Evolutionary conservation across 2,797 vertebrate genomes (phyloP), one percentile per base, ranked within the genome.

Genomic region (Huso huso): DNA sequence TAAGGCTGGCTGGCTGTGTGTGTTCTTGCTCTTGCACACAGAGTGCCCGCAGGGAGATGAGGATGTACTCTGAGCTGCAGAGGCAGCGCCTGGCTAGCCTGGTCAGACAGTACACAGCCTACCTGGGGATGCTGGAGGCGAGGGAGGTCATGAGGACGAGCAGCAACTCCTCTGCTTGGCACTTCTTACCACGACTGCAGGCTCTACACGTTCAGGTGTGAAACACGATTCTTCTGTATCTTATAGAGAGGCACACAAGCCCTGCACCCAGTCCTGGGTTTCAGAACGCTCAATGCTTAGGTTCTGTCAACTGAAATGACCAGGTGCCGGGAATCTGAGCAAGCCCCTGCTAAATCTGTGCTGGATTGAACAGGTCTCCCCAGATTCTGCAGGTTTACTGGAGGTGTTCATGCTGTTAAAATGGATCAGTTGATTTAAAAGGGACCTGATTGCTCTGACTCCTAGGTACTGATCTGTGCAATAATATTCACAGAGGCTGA

Each of bases 101-200:
- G 10, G 55, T 70, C 50, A 62, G 15, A 10, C 61, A 66, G 37
- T 73, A 73, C 59, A 53, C 63, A 1, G 37, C 37, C 2, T 63
- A 66, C 23, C 63, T 69, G 49, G 55, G 63, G n/a, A 63, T 66
- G 66, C 62, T 68, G n/a, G 67, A 49, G 15, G 66, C 66, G 13
- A 66, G 66, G 49, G 48, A 48, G 53, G 11, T 50, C 10, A 23
- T 72, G 59, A 49, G 48, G 57, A 55, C 13, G 8, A 11, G 48
- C 15, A 37, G 1, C 6, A 64, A n/a, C 51, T 49, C 49, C 50
- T 11, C 58, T 6, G 49, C 48, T 11, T 63, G 7, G 53, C 65
- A 51, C 18, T 10, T 52, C 6, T 6, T 67, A n/a, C n/a, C 53
- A 48, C 69, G 64, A 49, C n/a, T 72, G 6, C 61, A 72, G 49